Percentiles rank a stretch among this genome's conserved stretches.
Evolutionary conservation across 2,113 vertebrate genomes (phyloP).

Genomic region (Vombatus ursinus): DNA sequence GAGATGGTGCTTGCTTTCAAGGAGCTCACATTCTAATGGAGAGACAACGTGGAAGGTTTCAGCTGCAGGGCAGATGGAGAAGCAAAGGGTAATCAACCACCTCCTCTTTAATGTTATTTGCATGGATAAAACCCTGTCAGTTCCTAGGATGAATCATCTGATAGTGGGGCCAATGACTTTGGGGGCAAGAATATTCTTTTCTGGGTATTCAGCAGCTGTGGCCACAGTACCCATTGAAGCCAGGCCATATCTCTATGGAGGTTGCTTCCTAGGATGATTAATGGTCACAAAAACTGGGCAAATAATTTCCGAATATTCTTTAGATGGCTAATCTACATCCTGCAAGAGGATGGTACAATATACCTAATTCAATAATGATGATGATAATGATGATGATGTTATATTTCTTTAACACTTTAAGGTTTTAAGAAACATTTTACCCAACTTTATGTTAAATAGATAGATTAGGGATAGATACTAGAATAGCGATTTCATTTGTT

Average conservation of each 20-base stretch:
- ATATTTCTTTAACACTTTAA: background rate
- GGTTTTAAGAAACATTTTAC: background rate
- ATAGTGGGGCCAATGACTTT: background rate
- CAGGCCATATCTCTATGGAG: background rate
- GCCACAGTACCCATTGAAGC: background rate
- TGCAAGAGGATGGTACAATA: background rate
- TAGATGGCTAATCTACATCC: background rate
- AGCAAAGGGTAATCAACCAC: background rate
- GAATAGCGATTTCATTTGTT: background rate
- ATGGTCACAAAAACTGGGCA: background rate
- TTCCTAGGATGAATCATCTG: background rate
- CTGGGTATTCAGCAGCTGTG: background rate
- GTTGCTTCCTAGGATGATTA: background rate
- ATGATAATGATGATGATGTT: background rate
- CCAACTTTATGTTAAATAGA: background rate
- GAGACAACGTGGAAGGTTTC: background rate
- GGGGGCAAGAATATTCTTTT: background rate
- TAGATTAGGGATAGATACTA: background rate
- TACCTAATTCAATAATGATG: background rate
- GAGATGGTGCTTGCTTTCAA: background rate
- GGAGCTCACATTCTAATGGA: background rate
- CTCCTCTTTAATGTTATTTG: background rate
- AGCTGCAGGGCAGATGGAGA: background rate
- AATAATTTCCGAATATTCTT: background rate
- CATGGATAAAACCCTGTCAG: background rate